A percentile compares a stretch with the other conserved stretches of the same genome.
Evolutionary conservation across 2,113 vertebrate genomes (phyloP).

Genomic region (Taxidea taxus): DNA sequence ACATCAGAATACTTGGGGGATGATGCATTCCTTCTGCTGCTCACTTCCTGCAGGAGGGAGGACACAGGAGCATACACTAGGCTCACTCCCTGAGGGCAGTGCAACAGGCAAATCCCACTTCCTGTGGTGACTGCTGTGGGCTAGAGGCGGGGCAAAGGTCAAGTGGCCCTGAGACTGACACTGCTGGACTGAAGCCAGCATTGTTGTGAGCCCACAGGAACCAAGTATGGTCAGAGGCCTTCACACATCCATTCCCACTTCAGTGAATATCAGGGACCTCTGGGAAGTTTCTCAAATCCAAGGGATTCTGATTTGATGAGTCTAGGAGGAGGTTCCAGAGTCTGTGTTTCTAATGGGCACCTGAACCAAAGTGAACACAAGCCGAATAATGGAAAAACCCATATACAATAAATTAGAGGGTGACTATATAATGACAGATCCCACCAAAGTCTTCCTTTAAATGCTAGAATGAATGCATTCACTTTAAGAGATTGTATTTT

Average conservation of each 20-base stretch:
- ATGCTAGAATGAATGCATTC: not conserved
- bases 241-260: not conserved
- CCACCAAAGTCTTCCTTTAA: not conserved
- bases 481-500: conserved; percentile 24
- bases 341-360: not conserved
- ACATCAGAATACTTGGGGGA: not conserved
- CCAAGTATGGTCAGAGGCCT: not conserved
- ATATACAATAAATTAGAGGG: not conserved
- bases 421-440: not conserved
- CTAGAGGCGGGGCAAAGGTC: not conserved
- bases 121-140: not conserved
- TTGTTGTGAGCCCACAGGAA: not conserved
- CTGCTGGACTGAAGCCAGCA: not conserved
- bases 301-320: not conserved
- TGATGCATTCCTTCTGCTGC: not conserved
- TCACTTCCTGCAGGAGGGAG: not conserved
- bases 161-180: not conserved
- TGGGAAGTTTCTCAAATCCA: not conserved
- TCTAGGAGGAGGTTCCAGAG: not conserved
- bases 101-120: not conserved
- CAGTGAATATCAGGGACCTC: not conserved
- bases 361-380: not conserved
- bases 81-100: not conserved
- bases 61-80: not conserved
- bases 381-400: not conserved